Conservation (phyloP, 1,140 invertebrate species). For the Drosophila persimilis region DNA sequence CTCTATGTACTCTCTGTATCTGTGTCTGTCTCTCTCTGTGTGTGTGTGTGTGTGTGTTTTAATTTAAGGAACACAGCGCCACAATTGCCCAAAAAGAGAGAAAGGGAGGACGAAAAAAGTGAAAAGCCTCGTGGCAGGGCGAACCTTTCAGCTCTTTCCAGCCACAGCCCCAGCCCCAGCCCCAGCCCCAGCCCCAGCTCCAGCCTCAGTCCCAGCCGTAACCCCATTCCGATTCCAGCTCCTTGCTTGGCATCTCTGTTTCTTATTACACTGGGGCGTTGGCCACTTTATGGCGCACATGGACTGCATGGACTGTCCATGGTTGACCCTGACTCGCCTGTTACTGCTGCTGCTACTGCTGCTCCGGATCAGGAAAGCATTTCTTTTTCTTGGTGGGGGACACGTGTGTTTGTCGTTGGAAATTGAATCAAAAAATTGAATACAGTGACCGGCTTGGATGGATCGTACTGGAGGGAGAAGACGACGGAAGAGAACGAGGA, state of each 20-base stretch:
- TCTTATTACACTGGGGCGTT: conserved; percentile 68
- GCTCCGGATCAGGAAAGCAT: conserved; percentile 4
- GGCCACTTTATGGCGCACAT: conserved; percentile 40
- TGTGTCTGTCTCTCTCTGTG: not conserved
- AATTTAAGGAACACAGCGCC: conserved; percentile 68
- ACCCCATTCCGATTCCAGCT: not conserved
- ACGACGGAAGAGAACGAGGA: too few species aligned
- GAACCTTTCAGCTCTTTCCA: conserved; percentile 14
- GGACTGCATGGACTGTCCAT: not conserved
- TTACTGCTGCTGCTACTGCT: not conserved
- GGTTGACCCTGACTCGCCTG: not conserved
- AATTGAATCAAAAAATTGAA: conserved; percentile 67
- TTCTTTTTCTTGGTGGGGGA: conserved; percentile 32
- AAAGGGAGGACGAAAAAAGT: conserved; percentile 4
- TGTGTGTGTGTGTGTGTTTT: conserved; percentile 57
- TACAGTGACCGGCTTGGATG: conserved; percentile 13
- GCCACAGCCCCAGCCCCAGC: too few species aligned
- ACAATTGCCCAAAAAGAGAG: conserved; percentile 52
- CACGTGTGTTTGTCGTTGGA: conserved; percentile 60
- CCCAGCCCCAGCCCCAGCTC: too few species aligned
- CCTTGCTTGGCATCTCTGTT: conserved; percentile 22
- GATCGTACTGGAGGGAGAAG: too few species aligned
- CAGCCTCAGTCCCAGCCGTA: not conserved
- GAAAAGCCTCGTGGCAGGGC: conserved; percentile 35
- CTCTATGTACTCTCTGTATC: not conserved